Evolutionary conservation across 2,113 vertebrate species (phyloP), one percentile per base, ranked within the genome.

Genomic region (Mystacornis crossleyi): DNA sequence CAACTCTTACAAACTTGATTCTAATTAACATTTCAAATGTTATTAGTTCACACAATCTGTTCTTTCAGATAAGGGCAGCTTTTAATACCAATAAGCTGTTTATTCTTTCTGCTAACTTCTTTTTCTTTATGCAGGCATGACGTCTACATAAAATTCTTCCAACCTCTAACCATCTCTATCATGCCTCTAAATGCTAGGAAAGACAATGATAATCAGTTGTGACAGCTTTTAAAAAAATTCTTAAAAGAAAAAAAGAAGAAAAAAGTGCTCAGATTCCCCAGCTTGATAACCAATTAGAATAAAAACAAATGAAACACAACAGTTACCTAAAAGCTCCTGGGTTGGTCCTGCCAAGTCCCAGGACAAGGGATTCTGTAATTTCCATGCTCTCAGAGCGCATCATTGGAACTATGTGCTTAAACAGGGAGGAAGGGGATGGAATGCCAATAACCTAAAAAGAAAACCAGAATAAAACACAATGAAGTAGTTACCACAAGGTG

Each of bases 361-460:
- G 98, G 80, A 99, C 99, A 60, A 99, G 99, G 97, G 99, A 99
- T 98, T 99, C 99, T 38, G 99, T 99, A 98, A 99, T 99, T 97
- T 99, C 99, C 99, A 99, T 99, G 98, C 99, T 99, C 98, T 99
- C 99, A 87, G 99, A 99, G 98, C 99, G 99, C 99, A 99, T 99
- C 99, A 99, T 99, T 43, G 99, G 99, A 97, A 99, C 99, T 96
- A 99, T 98, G 98, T 99, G 99, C 98, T 99, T 99, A 98, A 99
- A 99, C 91, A 99, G 97, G 92, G 99, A 99, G 61, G 99, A 99
- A 88, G 99, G 99, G 98, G 99, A 99, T 85, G 99, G 99, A 98
- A 98, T 98, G 96, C 99, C 99, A 96, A 99, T 98, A 96, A 99
- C 98, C 99, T 99, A 91, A 43, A 77, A 86, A 75, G 23, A 91